phyloP scores from a whole-genome alignment of 1,140 invertebrate genomes.

The Meloidogyne hapla region DNA sequence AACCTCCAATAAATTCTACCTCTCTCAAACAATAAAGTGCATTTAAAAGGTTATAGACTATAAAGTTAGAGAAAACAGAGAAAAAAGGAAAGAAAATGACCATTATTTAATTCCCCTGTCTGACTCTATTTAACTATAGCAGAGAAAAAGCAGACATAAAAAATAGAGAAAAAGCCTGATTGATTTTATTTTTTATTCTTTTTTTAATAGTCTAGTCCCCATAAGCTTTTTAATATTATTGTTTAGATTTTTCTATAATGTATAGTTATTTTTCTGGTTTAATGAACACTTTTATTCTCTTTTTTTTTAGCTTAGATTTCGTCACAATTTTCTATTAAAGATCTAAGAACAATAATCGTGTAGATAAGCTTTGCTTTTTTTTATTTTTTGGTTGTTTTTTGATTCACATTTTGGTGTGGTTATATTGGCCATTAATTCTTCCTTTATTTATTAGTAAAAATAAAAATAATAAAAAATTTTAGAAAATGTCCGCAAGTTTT shows the following conservation, averaged over 20 bases:
- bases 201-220: not conserved
- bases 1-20: not conserved
- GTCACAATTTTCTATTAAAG: not conserved
- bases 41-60: not conserved
- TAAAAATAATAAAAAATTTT: too few species aligned
- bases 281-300: not conserved
- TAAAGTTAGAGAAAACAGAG: not conserved
- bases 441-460: too few species aligned
- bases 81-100: not conserved
- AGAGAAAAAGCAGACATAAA: not conserved
- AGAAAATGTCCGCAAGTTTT: too few species aligned
- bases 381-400: too few species aligned
- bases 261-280: not conserved
- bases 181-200: conserved; percentile 3
- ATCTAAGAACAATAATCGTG: not conserved
- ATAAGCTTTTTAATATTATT: not conserved
- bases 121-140: not conserved
- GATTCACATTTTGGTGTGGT: too few species aligned
- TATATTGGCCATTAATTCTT: too few species aligned
- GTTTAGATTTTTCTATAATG: not conserved
- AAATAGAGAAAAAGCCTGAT: not conserved
- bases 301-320: not conserved
- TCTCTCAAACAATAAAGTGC: not conserved
- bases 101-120: not conserved
- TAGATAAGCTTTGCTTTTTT: not conserved